These are phyloP conservation scores for Diacarnus erythraeanus DNA, from an alignment of 37 sponge, comb jelly and placozoan genomes.

Conservation along the genomic window DNA sequence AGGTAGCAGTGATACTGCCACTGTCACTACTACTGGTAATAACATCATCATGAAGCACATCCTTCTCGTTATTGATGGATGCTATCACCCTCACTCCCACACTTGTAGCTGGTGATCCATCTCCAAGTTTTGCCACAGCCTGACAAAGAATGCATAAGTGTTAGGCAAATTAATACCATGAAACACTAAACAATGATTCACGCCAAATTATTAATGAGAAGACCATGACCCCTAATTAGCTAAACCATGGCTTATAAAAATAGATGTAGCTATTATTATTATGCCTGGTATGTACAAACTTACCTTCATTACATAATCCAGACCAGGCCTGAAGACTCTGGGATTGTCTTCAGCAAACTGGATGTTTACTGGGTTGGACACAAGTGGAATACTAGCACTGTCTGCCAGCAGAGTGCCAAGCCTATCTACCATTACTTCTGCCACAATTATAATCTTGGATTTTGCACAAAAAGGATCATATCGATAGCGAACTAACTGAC, in stretches of 20 bases:
- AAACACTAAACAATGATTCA: too few relatives aligned
- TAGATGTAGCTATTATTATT: too few relatives aligned
- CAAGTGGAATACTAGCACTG: slow-evolving; percentile 24
- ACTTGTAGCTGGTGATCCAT: slow-evolving; percentile 32
- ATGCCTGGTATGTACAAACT: too few relatives aligned
- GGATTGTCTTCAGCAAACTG: slow-evolving; percentile 38
- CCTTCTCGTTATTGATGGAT: slow-evolving; percentile 38
- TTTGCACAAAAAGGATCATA: slow-evolving; percentile 68
- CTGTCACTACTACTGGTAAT: neutral
- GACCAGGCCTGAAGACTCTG: slow-evolving; percentile 36
- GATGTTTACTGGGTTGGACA: slow-evolving; percentile 22
- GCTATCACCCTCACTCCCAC: slow-evolving; percentile 1
- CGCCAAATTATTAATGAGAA: too few relatives aligned
- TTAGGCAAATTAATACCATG: too few relatives aligned
- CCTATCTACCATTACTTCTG: slow-evolving; percentile 49
- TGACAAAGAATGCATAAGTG: too few relatives aligned
- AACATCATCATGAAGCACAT: neutral
- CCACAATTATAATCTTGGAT: slow-evolving; percentile 30
- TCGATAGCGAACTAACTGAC: slow-evolving; percentile 27
- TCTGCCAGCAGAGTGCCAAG: slow-evolving; percentile 17
- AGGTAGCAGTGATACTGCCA: neutral
- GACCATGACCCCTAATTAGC: too few relatives aligned
- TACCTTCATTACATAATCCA: slow-evolving; percentile 44
- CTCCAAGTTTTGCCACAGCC: slow-evolving; percentile 26
- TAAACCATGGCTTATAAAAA: too few relatives aligned